phyloP scores from a whole-genome alignment of 2,797 vertebrate species.

The Streptopelia turtur region DNA sequence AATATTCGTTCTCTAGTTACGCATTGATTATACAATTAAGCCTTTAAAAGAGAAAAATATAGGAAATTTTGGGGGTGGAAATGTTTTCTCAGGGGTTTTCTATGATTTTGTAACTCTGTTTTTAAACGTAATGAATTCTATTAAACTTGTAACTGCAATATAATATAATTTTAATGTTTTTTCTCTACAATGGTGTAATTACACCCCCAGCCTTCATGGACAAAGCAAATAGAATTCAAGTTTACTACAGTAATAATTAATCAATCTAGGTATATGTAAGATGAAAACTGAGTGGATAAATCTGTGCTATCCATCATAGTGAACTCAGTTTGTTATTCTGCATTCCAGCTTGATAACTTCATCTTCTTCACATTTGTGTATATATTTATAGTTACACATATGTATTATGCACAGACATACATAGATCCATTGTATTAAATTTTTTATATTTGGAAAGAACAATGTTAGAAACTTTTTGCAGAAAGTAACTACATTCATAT shows the following conservation, averaged over 20 bases:
- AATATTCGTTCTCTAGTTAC: not conserved
- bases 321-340: not conserved
- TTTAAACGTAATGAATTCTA: slow-evolving; percentile 13
- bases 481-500: not conserved
- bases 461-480: not conserved
- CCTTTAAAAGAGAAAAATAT: not conserved
- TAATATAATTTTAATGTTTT: slow-evolving; percentile 12
- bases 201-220: not conserved
- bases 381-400: not conserved
- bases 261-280: not conserved
- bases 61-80: not conserved
- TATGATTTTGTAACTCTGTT: not conserved
- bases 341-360: not conserved
- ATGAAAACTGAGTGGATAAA: not conserved
- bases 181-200: not conserved
- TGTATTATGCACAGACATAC: not conserved
- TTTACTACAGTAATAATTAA: slow-evolving; percentile 7
- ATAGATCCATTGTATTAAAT: not conserved
- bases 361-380: not conserved
- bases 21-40: not conserved
- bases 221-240: slow-evolving; percentile 22
- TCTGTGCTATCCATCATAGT: not conserved
- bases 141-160: not conserved
- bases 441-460: not conserved
- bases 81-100: not conserved